Evolutionary conservation across 2,113 vertebrate genomes (phyloP).

Genomic region (Opisthocomus hoazin): DNA sequence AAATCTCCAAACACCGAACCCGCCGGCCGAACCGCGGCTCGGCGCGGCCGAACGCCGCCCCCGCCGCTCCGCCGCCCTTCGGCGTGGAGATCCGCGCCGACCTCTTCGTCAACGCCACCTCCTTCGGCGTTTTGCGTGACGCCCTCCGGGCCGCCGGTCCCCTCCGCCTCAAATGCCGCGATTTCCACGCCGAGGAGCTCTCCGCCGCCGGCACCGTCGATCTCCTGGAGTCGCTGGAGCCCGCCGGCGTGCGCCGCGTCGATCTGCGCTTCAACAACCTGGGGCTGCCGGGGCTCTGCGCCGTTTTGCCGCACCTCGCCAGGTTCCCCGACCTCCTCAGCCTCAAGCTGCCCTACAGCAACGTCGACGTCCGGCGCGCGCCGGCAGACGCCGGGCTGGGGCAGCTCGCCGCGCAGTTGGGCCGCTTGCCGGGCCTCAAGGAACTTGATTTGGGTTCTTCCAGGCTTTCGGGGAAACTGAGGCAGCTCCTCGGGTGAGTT

Average conservation of each 20-base stretch:
- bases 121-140: conserved; percentile 71
- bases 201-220: conserved; percentile 73
- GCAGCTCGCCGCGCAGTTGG: conserved; percentile 77
- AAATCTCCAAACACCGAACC: conserved; percentile 66
- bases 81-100: conserved; percentile 78
- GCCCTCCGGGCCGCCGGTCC: conserved; percentile 69
- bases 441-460: conserved; percentile 86
- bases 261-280: conserved; percentile 86
- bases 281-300: conserved; percentile 76
- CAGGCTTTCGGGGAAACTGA: conserved; percentile 81
- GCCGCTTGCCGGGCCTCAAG: conserved; percentile 70
- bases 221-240: conserved; percentile 76
- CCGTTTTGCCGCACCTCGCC: conserved; percentile 79
- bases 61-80: fast-evolving
- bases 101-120: conserved; percentile 85
- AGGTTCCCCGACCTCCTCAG: conserved; percentile 77
- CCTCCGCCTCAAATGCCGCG: conserved; percentile 81
- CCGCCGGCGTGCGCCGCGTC: conserved; percentile 69
- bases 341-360: conserved; percentile 87
- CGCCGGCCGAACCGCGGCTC: too few species aligned
- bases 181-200: conserved; percentile 84
- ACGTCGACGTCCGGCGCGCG: conserved; percentile 77
- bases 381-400: conserved; percentile 71
- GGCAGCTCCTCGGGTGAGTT: conserved; percentile 84
- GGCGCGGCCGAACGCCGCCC: too few species aligned